Evolutionary conservation across 1,140 invertebrate genomes (phyloP).

Genomic region (Goniozus legneri): DNA sequence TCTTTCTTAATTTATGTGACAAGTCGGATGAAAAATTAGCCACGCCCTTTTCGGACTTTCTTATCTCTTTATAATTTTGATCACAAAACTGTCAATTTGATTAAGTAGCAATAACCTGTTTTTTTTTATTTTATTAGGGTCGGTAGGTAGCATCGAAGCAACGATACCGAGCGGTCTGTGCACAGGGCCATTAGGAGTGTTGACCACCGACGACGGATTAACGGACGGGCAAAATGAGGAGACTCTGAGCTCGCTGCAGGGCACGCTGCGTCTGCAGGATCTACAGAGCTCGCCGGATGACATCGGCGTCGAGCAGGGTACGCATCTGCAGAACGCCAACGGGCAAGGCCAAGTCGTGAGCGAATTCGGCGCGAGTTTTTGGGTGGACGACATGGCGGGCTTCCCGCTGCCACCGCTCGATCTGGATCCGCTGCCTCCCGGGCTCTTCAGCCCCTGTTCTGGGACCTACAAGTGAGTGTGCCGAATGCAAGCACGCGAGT

Average conservation of each 20-base stretch:
- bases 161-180: slow-evolving; percentile 49
- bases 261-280: slow-evolving; percentile 44
- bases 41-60: too few species aligned
- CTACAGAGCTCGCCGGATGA: slow-evolving; percentile 43
- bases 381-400: slow-evolving; percentile 77
- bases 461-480: slow-evolving; percentile 65
- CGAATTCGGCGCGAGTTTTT: slow-evolving; percentile 55
- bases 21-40: too few species aligned
- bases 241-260: slow-evolving; percentile 33
- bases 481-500: too few species aligned
- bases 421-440: slow-evolving; percentile 66
- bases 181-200: slow-evolving; percentile 39
- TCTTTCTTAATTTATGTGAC: too few species aligned
- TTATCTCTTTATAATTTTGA: too few species aligned
- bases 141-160: slow-evolving; percentile 51
- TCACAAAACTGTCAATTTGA: too few species aligned
- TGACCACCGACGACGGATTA: slow-evolving; percentile 39
- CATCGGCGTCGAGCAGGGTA: slow-evolving; percentile 35
- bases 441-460: slow-evolving; percentile 67
- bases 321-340: slow-evolving; percentile 36
- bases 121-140: slow-evolving; percentile 27
- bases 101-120: too few species aligned
- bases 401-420: slow-evolving; percentile 74
- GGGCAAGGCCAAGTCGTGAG: slow-evolving; percentile 43
- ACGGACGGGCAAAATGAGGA: slow-evolving; percentile 40